Base-by-base conservation (phyloP, 2,113 vertebrate species). In the Oncorhynchus keta region DNA sequence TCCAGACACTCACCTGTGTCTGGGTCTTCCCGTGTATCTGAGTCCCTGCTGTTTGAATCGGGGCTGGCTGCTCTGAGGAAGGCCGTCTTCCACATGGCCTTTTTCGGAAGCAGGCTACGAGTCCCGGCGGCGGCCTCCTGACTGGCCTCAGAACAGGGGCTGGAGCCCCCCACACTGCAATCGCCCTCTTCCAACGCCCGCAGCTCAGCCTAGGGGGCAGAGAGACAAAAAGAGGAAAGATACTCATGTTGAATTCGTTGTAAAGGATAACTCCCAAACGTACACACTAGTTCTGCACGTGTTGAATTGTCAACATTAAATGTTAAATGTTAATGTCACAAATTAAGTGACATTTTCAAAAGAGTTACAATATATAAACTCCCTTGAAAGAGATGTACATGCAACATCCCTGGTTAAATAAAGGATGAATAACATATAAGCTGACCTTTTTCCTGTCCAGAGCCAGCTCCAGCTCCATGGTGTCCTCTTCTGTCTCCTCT, bases 121-220 rank as follows among this genome's bases (percentile, higher is more conserved):
- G 92, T 77, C 0, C 91, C 88, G 0, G 85, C 49, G 4, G 87
- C 55, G 2, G 87, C 81, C 48, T 99, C 98, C 85, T 97, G 96
- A 89, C 97, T 97, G 1, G 93, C 86, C 0, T 99, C 98, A 0
- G 97, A 98, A 81, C 92, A 93, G 0, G 98, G 98, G 89, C 97
- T 99, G 69, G 97, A 99, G 77, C 95, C 96, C 0, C 95, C 96
- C 2, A 93, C 84, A 1, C 97, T 99, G 62, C 91, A 95, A 14
- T 99, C 98, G 0, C 96, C 96, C 77, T 99, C 98, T 83, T 99
- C 98, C 79, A 99, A 85, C 4, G 97, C 98, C 51, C 96, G 94
- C n/a, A 99, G 92, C 84, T 99, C 98, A 28, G 98, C 98, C 98
- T 99, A 84, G 4, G 70, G 72, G 26, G 76, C 7, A 74, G 1